Evolutionary conservation across 23 tunicate species (phyloP), one percentile per base, ranked within the genome.

Genomic region (Trididemnum miniatum): DNA sequence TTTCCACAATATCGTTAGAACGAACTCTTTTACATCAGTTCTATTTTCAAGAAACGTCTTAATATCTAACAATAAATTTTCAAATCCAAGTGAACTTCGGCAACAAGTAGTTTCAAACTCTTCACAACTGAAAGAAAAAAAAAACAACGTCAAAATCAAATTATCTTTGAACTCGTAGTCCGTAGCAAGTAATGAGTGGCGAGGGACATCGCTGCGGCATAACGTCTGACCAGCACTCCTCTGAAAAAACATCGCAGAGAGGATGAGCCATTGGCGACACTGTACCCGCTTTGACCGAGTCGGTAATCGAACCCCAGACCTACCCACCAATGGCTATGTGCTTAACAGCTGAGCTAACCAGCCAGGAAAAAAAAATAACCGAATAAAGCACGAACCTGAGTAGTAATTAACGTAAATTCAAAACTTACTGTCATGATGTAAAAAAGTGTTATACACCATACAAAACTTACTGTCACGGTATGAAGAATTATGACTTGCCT

Each of bases 81-180:
- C 67, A 62, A 62, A 62, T 22, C 67, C 67, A 62, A 62, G 67
- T 20, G 67, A 62, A 12, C 26, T 12, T 62, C 29, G 67, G n/a
- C 67, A 62, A n/a, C n/a, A 3, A 12, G 29, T 24, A 12, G n/a
- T 12, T 62, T 62, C 67, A 62, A 62, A 12, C 5, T 62, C 67
- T 12, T 62, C 26, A 62, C 29, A 22, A n/a, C 67, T 62, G 29
- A 12, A 62, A 18, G n/a, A 62, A 62, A 44, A 44, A 44, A 44
- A 44, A 44, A 44, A 44, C 9, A 44, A 44, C 54, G 15, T 7
- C 9, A 44, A 44, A 44, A 44, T 15, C 15, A 7, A 9, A 44
- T 44, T 44, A 44, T 44, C 9, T 15, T 44, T 15, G 54, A 15
- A 7, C 12, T 7, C 9, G 9, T 44, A 44, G 9, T 9, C 54